These are phyloP conservation scores for Episyrphus balteatus DNA, from an alignment of 1,140 invertebrate species.

Conservation along the genomic window DNA sequence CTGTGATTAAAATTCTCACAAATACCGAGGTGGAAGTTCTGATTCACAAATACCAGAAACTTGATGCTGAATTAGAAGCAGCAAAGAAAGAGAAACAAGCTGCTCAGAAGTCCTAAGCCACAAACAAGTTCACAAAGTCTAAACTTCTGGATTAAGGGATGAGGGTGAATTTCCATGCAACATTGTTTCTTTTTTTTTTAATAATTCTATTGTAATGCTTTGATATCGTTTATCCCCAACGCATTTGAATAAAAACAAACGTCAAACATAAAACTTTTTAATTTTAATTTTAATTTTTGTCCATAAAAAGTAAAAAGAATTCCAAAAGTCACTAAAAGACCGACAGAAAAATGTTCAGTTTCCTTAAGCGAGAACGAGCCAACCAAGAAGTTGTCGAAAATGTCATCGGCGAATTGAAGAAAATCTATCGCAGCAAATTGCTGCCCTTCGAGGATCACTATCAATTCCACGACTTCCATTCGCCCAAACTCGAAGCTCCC, in stretches of 20 bases:
- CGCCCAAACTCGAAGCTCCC: constrained; percentile 86
- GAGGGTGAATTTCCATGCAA: too few relatives aligned
- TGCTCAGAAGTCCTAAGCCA: constrained; percentile 7
- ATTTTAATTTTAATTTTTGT: too few relatives aligned
- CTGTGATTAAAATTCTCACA: constrained; percentile 71
- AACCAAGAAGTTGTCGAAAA: constrained; percentile 81
- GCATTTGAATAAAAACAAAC: too few relatives aligned
- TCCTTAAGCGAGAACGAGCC: constrained; percentile 65
- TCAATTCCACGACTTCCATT: constrained; percentile 96
- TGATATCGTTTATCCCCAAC: too few relatives aligned
- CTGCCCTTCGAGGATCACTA: constrained; percentile 86
- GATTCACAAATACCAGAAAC: constrained; percentile 80
- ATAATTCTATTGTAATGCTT: too few relatives aligned
- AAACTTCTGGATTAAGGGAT: too few relatives aligned
- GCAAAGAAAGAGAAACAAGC: constrained; percentile 56
- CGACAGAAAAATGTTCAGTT: constrained; percentile 68
- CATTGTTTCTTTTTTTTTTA: too few relatives aligned
- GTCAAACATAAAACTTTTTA: too few relatives aligned
- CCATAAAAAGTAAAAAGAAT: too few relatives aligned
- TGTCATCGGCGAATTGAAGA: constrained; percentile 80
- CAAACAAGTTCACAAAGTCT: too few relatives aligned
- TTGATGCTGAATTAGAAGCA: constrained; percentile 74
- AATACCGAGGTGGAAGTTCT: constrained; percentile 72
- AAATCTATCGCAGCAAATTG: constrained; percentile 83
- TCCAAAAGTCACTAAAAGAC: not conserved